Conservation (phyloP, 2,888 invertebrate genomes). For the Andrena bicolor region DNA sequence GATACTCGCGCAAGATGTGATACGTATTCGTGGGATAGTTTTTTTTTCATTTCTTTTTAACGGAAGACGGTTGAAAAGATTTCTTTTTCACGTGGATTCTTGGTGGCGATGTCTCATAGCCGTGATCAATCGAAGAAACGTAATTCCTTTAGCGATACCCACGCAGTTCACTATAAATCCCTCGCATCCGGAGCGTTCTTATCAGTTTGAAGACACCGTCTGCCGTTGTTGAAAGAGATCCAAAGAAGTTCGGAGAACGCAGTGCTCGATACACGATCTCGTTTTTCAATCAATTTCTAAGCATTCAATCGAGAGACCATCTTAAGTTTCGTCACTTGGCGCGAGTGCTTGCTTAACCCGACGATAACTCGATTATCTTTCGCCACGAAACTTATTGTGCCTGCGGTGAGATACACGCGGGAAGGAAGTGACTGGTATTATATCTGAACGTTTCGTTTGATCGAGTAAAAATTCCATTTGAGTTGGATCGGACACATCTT, state of each 20-base stretch:
- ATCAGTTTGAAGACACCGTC: slow-evolving; percentile 80
- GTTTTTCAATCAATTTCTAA: slow-evolving; percentile 23
- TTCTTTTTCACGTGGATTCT: slow-evolving; percentile 14
- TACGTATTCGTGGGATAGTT: no score
- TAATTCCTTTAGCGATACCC: slow-evolving; percentile 66
- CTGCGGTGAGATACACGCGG: not conserved
- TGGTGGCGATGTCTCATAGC: slow-evolving; percentile 36
- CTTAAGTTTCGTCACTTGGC: not conserved
- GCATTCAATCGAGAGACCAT: not conserved
- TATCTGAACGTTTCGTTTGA: not conserved
- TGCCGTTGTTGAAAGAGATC: slow-evolving; percentile 68
- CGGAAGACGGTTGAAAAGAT: slow-evolving; percentile 1
- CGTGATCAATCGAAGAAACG: slow-evolving; percentile 60
- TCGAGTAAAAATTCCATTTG: not conserved
- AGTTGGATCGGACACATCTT: not conserved
- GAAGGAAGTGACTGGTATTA: slow-evolving; percentile 1
- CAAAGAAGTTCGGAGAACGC: slow-evolving; percentile 45
- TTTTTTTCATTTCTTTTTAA: not conserved
- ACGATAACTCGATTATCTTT: not conserved
- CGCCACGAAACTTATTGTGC: no score
- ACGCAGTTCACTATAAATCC: slow-evolving; percentile 70
- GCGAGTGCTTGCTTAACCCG: slow-evolving; percentile 10
- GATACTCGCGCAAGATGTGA: not conserved
- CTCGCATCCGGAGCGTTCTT: slow-evolving; percentile 71
- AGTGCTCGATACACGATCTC: slow-evolving; percentile 46